phyloP scores from a whole-genome alignment of 2,888 invertebrate genomes.

The Sturmia bella region DNA sequence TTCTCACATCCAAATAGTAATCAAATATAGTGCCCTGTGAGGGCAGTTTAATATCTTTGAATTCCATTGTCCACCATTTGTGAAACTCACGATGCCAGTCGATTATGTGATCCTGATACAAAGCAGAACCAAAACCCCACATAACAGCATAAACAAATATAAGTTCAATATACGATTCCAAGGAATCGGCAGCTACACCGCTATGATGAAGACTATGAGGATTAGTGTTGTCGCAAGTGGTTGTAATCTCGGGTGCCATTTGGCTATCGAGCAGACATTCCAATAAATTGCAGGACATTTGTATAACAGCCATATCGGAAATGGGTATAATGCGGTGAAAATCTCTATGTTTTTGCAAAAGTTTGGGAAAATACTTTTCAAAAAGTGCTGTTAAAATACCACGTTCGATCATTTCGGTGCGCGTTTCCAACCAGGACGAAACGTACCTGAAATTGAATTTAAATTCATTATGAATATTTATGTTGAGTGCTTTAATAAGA shows the following conservation, averaged over 20 bases:
- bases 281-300: constrained; percentile 93
- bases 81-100: constrained; percentile 97
- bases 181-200: constrained; percentile 86
- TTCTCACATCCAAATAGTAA: constrained; percentile 93
- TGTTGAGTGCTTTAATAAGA: too few species aligned
- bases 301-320: constrained; percentile 93
- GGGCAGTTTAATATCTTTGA: constrained; percentile 95
- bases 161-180: constrained; percentile 87
- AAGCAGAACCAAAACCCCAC: constrained; percentile 96
- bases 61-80: constrained; percentile 97
- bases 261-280: constrained; percentile 87
- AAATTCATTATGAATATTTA: too few species aligned
- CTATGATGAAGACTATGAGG: constrained; percentile 84
- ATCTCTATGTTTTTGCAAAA: constrained; percentile 89
- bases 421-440: constrained; percentile 93
- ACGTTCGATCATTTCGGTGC: constrained; percentile 88
- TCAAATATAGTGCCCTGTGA: constrained; percentile 91
- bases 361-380: constrained; percentile 95
- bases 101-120: constrained; percentile 93
- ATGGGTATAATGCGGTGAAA: constrained; percentile 96
- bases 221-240: constrained; percentile 41
- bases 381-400: constrained; percentile 93
- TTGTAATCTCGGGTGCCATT: constrained; percentile 40
- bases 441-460: constrained; percentile 87
- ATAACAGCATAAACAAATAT: constrained; percentile 95